These are phyloP conservation scores for Trochalopteron elliotii DNA, from an alignment of 2,113 vertebrate species.

Conservation along the genomic window DNA sequence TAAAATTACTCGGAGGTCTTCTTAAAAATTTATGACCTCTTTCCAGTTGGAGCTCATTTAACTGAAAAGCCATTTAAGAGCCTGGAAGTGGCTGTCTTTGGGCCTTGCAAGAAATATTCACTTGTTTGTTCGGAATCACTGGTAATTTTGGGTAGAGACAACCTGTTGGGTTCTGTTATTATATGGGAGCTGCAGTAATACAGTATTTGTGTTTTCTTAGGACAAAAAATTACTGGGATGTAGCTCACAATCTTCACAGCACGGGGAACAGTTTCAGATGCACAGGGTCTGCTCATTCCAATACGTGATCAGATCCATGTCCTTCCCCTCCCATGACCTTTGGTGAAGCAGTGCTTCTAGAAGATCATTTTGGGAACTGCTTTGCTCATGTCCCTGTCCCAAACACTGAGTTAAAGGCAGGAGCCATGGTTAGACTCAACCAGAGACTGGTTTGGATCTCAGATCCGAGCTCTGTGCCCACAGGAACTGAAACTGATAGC, in stretches of 20 bases:
- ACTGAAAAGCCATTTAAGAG: constrained; percentile 15
- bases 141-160: neutral
- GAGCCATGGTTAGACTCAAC: neutral
- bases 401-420: neutral
- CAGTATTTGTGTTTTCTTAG: neutral
- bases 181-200: neutral
- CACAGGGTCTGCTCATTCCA: neutral
- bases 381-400: neutral
- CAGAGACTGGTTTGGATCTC: neutral
- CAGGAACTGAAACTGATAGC: neutral
- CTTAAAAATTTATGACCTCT: constrained; percentile 41
- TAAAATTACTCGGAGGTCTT: constrained; percentile 47
- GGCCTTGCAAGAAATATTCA: neutral
- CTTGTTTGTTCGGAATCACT: neutral
- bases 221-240: neutral
- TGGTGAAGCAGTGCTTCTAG: neutral
- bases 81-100: neutral
- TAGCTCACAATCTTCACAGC: neutral
- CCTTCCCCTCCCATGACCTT: neutral
- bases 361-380: neutral
- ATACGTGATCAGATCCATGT: rapidly evolving
- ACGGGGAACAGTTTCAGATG: neutral
- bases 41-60: constrained; percentile 28
- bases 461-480: neutral
- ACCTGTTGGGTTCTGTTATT: neutral